phyloP scores from a whole-genome alignment of 2,888 invertebrate species.

The Nomada goodeniana region DNA sequence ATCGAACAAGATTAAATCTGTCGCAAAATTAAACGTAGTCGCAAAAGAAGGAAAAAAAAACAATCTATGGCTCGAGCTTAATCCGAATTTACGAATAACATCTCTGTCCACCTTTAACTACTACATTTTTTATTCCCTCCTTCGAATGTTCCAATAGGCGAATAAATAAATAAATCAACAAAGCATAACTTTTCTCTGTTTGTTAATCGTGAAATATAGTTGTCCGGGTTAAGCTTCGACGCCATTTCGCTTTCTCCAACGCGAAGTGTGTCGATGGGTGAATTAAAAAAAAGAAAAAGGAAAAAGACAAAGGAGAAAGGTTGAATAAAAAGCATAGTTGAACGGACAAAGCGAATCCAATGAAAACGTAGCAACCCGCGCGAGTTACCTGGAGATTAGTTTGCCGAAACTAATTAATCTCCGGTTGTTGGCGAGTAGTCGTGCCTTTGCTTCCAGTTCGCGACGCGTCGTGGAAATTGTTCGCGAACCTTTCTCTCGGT shows the following conservation, averaged over 20 bases:
- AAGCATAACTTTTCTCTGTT: not conserved
- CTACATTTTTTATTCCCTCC: conserved; percentile 5
- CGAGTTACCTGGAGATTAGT: conserved; percentile 55
- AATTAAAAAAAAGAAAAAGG: not conserved
- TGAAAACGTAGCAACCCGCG: conserved; percentile 22
- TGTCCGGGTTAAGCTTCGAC: conserved; percentile 35
- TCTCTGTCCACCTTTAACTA: not conserved
- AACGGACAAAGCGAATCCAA: not conserved
- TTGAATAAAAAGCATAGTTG: not conserved
- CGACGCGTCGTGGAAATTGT: not conserved
- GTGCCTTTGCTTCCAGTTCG: conserved; percentile 33
- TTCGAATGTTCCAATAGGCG: not conserved
- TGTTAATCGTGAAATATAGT: conserved; percentile 23
- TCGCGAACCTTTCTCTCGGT: conserved; percentile 23
- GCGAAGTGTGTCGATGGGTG: not conserved
- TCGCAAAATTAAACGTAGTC: not conserved
- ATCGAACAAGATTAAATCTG: not conserved
- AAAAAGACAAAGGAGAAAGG: not conserved
- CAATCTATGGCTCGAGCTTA: conserved; percentile 33
- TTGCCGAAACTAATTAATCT: conserved; percentile 51
- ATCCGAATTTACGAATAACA: conserved; percentile 22
- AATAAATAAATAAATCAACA: not conserved
- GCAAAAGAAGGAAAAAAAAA: not conserved
- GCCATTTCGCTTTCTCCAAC: conserved; percentile 26
- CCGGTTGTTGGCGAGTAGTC: conserved; percentile 53